Evolutionary conservation across 2,888 invertebrate species (phyloP).

Genomic region (Noctua janthina): DNA sequence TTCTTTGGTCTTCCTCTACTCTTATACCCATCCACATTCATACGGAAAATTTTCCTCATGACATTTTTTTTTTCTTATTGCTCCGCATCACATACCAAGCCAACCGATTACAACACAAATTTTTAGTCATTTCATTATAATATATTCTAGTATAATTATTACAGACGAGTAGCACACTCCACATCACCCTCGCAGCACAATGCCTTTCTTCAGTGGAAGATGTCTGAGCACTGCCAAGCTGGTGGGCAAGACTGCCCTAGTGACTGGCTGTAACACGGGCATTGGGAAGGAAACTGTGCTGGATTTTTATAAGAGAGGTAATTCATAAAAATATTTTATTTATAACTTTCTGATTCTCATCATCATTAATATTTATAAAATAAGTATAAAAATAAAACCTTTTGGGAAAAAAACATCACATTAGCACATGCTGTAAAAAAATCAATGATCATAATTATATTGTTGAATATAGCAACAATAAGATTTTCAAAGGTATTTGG

Average conservation of each 20-base stretch:
- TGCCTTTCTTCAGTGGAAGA: slow-evolving; percentile 85
- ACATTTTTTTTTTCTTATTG: no score
- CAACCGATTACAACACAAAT: no score
- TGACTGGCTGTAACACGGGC: slow-evolving; percentile 87
- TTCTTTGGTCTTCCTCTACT: no score
- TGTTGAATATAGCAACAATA: not conserved
- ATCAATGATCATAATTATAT: not conserved
- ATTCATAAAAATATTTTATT: not conserved
- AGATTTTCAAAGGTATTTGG: not conserved
- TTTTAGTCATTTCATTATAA: no score
- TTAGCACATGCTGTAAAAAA: not conserved
- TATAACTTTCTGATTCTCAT: not conserved
- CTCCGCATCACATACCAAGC: no score
- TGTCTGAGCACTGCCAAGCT: slow-evolving; percentile 90
- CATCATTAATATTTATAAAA: not conserved
- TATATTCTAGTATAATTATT: no score
- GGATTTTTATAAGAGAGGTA: slow-evolving; percentile 87
- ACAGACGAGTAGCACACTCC: slow-evolving; percentile 10
- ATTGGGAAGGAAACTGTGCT: slow-evolving; percentile 87
- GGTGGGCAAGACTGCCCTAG: slow-evolving; percentile 89
- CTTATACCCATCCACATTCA: no score
- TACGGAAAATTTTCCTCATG: no score
- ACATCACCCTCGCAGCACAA: slow-evolving; percentile 50
- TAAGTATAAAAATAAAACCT: not conserved
- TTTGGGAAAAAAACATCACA: not conserved